Base-by-base conservation (phyloP, 2,888 invertebrate genomes). In the Rhagonycha lutea region DNA sequence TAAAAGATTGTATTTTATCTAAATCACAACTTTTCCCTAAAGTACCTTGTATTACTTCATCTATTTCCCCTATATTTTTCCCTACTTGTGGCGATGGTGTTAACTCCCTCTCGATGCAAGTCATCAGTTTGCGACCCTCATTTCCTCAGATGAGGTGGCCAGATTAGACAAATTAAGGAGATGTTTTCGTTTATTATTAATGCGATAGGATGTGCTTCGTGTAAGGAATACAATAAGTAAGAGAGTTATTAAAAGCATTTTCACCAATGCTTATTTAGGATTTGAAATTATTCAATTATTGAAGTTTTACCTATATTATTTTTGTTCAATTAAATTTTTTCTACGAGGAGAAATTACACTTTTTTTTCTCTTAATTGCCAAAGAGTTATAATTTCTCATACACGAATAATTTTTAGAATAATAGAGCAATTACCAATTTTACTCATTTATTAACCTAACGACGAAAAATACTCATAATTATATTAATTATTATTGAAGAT, bases 91-190 rank as follows among this genome's bases (percentile, higher is more conserved):
- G 79, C 73, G 79, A 73, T 75, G 78, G 78, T 77, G 78, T 79
- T 79, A 79, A 79, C 75, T 79, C 79, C 79, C 79, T 78, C 73
- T 70, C 69, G 76, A 79, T 68, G 79, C 79, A 76, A 79, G 76
- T 79, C 79, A 79, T 79, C 79, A 75, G 78, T 77, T 76, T 71
- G 62, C 73, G 14, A 75, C 74, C 79, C 79, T 72, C 76, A 62
- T 71, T 71, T 26, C 68, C 75, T 72, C 63, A 70, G 74, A 74
- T 78, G 72, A 69, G 74, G 72, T 71, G 74, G 68, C 70, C 69
- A 78, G 80, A 80, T 80, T 78, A 80, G 78, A 74, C 80, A 80
- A 78, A 80, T 80, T 80, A 80, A 78, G 78, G 80, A 77, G 77
- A 75, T 80, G 80, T 80, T 80, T 78, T 80, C 80, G 76, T 80